Conservation (phyloP, 2,888 invertebrate species). For the Synanthedon andrenaeformis region DNA sequence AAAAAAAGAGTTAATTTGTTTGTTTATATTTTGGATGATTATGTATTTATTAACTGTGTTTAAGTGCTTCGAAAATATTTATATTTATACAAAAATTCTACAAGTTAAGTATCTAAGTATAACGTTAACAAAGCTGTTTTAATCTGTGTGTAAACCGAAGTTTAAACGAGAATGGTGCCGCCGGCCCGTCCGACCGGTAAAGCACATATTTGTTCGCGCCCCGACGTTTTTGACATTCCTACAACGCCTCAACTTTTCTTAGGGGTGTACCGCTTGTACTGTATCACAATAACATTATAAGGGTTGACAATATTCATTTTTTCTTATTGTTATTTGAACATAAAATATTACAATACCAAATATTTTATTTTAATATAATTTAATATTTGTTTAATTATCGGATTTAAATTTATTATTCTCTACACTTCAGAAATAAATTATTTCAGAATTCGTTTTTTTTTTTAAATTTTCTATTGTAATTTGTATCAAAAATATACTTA, state of each 20-base stretch:
- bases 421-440: too few species aligned
- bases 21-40: too few species aligned
- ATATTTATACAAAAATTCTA: neutral
- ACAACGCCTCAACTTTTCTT: constrained; percentile 57
- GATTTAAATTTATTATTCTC: too few species aligned
- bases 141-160: constrained; percentile 5
- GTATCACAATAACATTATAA: constrained; percentile 18
- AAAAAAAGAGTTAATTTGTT: too few species aligned
- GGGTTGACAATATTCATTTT: constrained; percentile 6
- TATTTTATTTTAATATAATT: too few species aligned
- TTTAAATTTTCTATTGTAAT: too few species aligned
- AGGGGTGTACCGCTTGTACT: constrained; percentile 42
- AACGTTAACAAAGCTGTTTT: neutral
- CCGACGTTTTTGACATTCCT: constrained; percentile 61
- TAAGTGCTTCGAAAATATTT: too few species aligned
- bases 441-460: too few species aligned
- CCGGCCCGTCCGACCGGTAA: constrained; percentile 29
- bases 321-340: constrained; percentile 2
- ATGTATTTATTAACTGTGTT: too few species aligned
- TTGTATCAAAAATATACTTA: too few species aligned
- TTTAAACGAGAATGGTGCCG: constrained; percentile 16
- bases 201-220: constrained; percentile 65
- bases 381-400: too few species aligned
- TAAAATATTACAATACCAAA: constrained; percentile 5
- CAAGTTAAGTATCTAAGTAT: neutral